Evolutionary conservation across 1,140 invertebrate genomes (phyloP), one percentile per base, ranked within the genome.

Genomic region (Heterodera carotae): DNA sequence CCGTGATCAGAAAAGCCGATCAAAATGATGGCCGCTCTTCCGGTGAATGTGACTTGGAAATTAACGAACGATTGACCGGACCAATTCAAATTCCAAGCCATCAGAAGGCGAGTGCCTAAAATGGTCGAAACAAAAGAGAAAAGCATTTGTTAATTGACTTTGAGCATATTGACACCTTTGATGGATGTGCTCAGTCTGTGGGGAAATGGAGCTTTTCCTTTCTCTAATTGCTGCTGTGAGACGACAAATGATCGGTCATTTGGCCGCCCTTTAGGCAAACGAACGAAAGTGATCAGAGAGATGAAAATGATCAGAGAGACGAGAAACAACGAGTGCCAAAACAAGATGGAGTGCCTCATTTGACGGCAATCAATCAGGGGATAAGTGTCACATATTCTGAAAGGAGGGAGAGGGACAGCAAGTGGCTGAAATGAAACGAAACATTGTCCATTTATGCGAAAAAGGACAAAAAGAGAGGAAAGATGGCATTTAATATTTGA

Each of bases 1-100:
- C 95, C 96, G 80, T 94, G 92, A 85, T 95, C 92, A 0, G 95
- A 97, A 89, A 97, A 97, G 43, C 96, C 96, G 69, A 96, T 84
- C 2, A 93, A 93, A 80, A 96, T 92, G 93, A 93, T 95, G 3
- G 29, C 60, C 80, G 76, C 48, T 82, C 83, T 39, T 22, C 66
- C 70, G 72, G 53, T n/a, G 48, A 34, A 82, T 18, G 31, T 43
- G 25, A 86, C 70, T 48, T 34, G 59, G 66, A 83, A 82, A 27
- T 84, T 12, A 31, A 85, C 67, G 33, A 31, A 27, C 5, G 48
- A 12, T 70, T 86, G 84, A n/a, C 60, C 56, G 8, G 15, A 27
- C 82, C 83, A 83, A 31, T 83, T 60, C n/a, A 83, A 81, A 10
- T 70, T 70, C 82, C 84, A 83, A 18, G 31, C 62, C 4, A 82